A percentile compares a stretch with the other conserved stretches of the same genome.
Evolutionary conservation across 2,888 invertebrate genomes (phyloP).

Genomic region (Ecdyonurus torrentis): DNA sequence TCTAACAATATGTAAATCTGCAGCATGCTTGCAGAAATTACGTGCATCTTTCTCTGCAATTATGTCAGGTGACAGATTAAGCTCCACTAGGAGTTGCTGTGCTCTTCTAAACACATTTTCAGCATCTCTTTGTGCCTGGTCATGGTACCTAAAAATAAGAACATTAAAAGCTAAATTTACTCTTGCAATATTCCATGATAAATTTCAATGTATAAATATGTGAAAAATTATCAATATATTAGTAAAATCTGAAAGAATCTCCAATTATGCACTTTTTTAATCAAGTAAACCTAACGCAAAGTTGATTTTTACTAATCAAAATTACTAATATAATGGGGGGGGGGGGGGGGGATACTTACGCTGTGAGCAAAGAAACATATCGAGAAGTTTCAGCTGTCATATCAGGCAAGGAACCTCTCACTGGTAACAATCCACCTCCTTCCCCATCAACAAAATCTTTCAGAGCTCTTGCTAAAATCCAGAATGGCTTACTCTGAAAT

Average conservation of each 20-base stretch:
- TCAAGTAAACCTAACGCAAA: too few relatives aligned
- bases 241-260: too few relatives aligned
- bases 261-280: too few relatives aligned
- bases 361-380: constrained; percentile 75
- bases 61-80: constrained; percentile 53
- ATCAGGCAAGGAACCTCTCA: constrained; percentile 80
- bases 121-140: constrained; percentile 66
- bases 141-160: constrained; percentile 40
- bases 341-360: too few relatives aligned
- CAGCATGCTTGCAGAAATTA: constrained; percentile 75
- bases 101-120: constrained; percentile 67
- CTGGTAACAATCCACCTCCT: constrained; percentile 61
- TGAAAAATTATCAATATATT: too few relatives aligned
- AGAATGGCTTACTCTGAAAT: constrained; percentile 60
- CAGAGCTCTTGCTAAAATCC: constrained; percentile 82
- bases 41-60: constrained; percentile 69
- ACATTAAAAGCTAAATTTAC: constrained; percentile 7
- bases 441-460: constrained; percentile 74
- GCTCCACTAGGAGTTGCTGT: constrained; percentile 56
- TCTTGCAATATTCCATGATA: too few relatives aligned
- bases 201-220: too few relatives aligned
- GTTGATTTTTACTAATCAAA: too few relatives aligned
- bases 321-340: too few relatives aligned
- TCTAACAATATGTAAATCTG: constrained; percentile 58
- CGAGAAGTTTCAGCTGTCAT: constrained; percentile 91